Percentiles rank a stretch among this genome's conserved stretches.
Evolutionary conservation across 2,113 vertebrate genomes (phyloP).

Genomic region (Hucho hucho): DNA sequence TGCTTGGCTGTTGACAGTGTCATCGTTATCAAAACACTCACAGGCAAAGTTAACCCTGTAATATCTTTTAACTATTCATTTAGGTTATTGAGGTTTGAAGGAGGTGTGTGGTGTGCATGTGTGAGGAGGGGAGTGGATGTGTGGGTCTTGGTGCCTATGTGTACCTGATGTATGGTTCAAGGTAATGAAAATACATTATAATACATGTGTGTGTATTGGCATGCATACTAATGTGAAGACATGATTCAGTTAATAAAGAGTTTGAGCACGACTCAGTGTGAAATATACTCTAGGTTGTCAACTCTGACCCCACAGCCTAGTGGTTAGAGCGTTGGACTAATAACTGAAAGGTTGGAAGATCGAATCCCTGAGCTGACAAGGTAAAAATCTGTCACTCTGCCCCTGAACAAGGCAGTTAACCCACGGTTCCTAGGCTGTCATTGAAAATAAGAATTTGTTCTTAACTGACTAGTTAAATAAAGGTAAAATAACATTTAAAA

Average conservation of each 20-base stretch:
- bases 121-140: background rate
- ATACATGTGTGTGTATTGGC: background rate
- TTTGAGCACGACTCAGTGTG: background rate
- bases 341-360: too few relatives aligned
- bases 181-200: background rate
- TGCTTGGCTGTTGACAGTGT: constrained; percentile 20
- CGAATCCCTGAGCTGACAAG: too few relatives aligned
- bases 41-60: constrained; percentile 28
- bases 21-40: constrained; percentile 19
- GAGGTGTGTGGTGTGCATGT: background rate
- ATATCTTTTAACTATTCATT: constrained; percentile 3
- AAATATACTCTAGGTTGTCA: background rate
- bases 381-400: too few relatives aligned
- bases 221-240: background rate
- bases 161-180: background rate
- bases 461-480: too few relatives aligned
- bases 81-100: background rate
- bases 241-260: too few relatives aligned
- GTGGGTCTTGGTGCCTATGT: background rate
- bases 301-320: background rate
- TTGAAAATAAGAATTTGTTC: too few relatives aligned
- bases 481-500: too few relatives aligned
- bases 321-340: too few relatives aligned
- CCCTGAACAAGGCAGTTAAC: too few relatives aligned
- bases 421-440: too few relatives aligned